phyloP scores from a whole-genome alignment of 2,888 invertebrate species.

The Athalia rosae region DNA sequence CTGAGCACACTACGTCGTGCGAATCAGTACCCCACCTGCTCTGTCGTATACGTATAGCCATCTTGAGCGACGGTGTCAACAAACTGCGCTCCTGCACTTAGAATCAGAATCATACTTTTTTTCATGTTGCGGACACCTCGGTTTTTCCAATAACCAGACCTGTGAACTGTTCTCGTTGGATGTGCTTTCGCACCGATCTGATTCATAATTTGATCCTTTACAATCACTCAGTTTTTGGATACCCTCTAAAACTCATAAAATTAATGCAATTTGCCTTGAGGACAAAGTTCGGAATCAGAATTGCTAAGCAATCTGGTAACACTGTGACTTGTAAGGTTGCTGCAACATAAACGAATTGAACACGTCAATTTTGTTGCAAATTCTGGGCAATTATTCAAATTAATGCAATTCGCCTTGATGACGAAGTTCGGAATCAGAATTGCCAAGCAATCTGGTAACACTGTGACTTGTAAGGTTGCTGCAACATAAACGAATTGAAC shows the following conservation, averaged over 20 bases:
- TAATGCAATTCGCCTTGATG: neutral
- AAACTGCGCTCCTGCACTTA: neutral
- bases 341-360: neutral
- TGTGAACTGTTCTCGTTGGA: conserved; percentile 1
- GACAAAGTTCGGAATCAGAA: neutral
- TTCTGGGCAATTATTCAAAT: neutral
- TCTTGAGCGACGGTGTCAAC: neutral
- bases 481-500: neutral
- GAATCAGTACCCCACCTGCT: neutral
- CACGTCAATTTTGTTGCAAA: neutral
- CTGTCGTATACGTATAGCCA: neutral
- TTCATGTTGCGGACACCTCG: neutral
- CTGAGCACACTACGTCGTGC: neutral
- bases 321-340: neutral
- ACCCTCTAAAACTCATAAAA: neutral
- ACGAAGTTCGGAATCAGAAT: neutral
- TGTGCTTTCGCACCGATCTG: neutral
- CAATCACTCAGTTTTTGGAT: neutral
- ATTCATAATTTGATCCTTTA: neutral
- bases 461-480: neutral
- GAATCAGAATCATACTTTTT: neutral
- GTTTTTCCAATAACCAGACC: neutral
- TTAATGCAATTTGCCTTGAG: neutral
- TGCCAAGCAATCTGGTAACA: neutral
- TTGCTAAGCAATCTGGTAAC: neutral